phyloP scores from a whole-genome alignment of 2,797 vertebrate genomes.

The Schizopygopsis malacanthus region DNA sequence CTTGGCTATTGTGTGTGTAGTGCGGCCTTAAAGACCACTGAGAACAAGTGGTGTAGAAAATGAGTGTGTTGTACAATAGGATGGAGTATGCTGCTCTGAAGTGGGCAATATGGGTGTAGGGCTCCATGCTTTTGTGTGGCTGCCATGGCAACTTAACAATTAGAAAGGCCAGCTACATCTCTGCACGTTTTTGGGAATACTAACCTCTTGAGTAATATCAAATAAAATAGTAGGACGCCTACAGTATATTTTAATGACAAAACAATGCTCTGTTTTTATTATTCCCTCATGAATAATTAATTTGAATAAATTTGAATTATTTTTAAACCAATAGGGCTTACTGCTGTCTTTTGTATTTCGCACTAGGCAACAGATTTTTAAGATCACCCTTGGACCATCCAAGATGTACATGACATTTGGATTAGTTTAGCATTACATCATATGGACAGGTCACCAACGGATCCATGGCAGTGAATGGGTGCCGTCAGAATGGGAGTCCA shows the following conservation, averaged over 20 bases:
- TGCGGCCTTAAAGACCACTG: constrained; percentile 15
- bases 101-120: constrained; percentile 36
- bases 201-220: constrained; percentile 13
- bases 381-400: background rate
- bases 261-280: constrained; percentile 7
- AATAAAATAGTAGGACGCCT: background rate
- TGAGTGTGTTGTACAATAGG: constrained; percentile 24
- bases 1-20: constrained; percentile 20
- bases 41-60: constrained; percentile 29
- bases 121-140: constrained; percentile 37
- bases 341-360: background rate
- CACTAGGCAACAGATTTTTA: background rate
- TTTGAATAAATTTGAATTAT: background rate
- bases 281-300: constrained; percentile 10
- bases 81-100: constrained; percentile 40
- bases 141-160: constrained; percentile 57
- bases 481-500: background rate
- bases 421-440: background rate
- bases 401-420: background rate
- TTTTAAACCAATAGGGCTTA: background rate
- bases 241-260: constrained; percentile 2
- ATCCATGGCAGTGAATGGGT: background rate
- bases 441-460: background rate
- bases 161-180: constrained; percentile 39
- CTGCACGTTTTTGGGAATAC: constrained; percentile 11